Evolutionary conservation across 2,888 invertebrate species (phyloP).

Genomic region (Eupelmus urozonus): DNA sequence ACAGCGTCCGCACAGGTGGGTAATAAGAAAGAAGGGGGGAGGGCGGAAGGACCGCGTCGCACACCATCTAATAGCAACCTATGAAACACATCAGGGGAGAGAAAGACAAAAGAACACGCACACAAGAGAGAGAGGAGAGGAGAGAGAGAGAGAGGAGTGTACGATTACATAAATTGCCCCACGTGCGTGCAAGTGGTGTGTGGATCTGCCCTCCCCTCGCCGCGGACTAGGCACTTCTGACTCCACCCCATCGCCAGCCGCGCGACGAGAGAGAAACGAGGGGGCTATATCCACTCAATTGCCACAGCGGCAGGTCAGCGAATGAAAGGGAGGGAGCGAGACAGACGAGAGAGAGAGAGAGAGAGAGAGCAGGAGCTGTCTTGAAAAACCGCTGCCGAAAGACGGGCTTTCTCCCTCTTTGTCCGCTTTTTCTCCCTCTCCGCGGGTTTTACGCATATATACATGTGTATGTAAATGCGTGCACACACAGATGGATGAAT

Average conservation of each 20-base stretch:
- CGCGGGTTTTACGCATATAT: neutral
- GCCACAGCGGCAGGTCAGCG: conserved; percentile 48
- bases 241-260: conserved; percentile 59
- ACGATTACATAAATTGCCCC: conserved; percentile 60
- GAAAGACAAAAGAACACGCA: neutral
- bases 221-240: conserved; percentile 44
- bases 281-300: conserved; percentile 45
- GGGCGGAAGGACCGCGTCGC: conserved; percentile 37
- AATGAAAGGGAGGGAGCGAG: neutral
- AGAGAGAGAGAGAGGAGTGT: conserved; percentile 44
- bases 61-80: no score
- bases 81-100: no score
- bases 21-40: conserved; percentile 43
- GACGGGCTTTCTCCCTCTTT: neutral
- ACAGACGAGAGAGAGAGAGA: conserved; percentile 30
- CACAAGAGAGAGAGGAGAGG: conserved; percentile 11
- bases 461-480: neutral
- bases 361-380: conserved; percentile 26
- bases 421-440: conserved; percentile 1
- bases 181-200: conserved; percentile 49
- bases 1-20: conserved; percentile 27
- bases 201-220: conserved; percentile 51
- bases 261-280: conserved; percentile 25
- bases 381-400: conserved; percentile 37
- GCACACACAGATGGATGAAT: neutral